phyloP scores from a whole-genome alignment of 2,888 invertebrate species.

The Leptinotarsa peninsularis region DNA sequence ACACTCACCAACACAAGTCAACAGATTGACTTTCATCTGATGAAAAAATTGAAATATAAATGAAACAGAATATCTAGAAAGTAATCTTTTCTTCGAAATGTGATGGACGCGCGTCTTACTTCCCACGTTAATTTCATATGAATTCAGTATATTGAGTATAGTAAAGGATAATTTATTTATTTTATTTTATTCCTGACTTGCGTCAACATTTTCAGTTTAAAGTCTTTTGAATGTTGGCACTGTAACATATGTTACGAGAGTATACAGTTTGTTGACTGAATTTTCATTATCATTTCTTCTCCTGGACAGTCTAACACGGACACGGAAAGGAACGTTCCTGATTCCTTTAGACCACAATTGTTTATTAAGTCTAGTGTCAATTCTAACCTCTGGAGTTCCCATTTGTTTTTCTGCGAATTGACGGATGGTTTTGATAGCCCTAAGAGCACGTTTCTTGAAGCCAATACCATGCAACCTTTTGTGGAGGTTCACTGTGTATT shows the following conservation, averaged over 20 bases:
- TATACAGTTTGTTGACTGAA: constrained; percentile 97
- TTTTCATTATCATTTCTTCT: constrained; percentile 99
- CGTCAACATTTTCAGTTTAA: constrained; percentile 93
- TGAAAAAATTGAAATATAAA: no score
- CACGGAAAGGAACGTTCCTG: constrained; percentile 98
- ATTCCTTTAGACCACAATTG: constrained; percentile 83
- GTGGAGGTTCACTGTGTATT: constrained; percentile 98
- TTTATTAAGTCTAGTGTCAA: constrained; percentile 98
- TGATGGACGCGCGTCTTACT: no score
- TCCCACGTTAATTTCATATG: no score
- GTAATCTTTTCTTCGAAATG: no score
- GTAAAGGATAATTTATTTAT: neutral
- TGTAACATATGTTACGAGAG: constrained; percentile 96
- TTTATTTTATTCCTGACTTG: constrained; percentile 83
- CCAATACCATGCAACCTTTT: constrained; percentile 97
- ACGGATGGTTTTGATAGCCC: constrained; percentile 96
- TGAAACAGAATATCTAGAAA: no score
- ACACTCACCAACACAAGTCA: no score
- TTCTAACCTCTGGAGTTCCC: constrained; percentile 98
- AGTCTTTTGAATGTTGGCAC: constrained; percentile 94
- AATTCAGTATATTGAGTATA: no score
- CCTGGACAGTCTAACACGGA: constrained; percentile 95
- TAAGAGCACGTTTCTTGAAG: constrained; percentile 96
- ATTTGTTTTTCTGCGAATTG: constrained; percentile 98
- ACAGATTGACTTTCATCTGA: no score